phyloP scores from a whole-genome alignment of 2,888 invertebrate genomes.

The Choristoneura rosaceana region DNA sequence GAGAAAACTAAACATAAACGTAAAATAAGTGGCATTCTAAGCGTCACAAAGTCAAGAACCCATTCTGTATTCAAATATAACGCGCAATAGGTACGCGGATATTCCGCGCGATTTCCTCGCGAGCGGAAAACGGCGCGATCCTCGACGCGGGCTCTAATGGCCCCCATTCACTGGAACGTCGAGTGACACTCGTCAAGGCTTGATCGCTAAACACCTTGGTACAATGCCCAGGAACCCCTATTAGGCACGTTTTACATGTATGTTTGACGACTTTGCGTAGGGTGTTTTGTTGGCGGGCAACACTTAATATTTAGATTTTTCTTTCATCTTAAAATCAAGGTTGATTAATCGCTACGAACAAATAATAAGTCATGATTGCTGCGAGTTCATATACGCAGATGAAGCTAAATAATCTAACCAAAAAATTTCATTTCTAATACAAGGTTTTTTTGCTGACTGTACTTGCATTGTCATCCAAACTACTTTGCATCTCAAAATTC shows the following conservation, averaged over 20 bases:
- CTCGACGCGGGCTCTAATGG: slow-evolving; percentile 34
- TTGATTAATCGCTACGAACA: no score
- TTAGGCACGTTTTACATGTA: slow-evolving; percentile 29
- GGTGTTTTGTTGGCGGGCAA: slow-evolving; percentile 5
- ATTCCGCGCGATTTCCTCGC: slow-evolving; percentile 23
- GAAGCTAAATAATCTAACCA: no score
- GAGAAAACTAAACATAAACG: not conserved
- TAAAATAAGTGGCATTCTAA: not conserved
- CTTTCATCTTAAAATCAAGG: not conserved
- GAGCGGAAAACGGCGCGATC: slow-evolving; percentile 24
- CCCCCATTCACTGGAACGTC: slow-evolving; percentile 34
- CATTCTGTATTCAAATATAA: slow-evolving; percentile 38
- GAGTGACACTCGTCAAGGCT: slow-evolving; percentile 37
- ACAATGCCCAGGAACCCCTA: slow-evolving; percentile 39
- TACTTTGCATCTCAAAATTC: no score
- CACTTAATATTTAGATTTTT: not conserved
- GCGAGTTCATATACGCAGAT: no score
- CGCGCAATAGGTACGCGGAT: slow-evolving; percentile 13
- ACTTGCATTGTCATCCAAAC: no score
- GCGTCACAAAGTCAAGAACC: slow-evolving; percentile 23
- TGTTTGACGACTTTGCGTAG: slow-evolving; percentile 31
- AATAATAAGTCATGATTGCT: no score
- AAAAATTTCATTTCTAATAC: no score
- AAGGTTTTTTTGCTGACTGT: no score
- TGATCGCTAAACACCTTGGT: slow-evolving; percentile 39